phyloP scores from a whole-genome alignment of 2,797 vertebrate genomes.

The Squalus acanthias region DNA sequence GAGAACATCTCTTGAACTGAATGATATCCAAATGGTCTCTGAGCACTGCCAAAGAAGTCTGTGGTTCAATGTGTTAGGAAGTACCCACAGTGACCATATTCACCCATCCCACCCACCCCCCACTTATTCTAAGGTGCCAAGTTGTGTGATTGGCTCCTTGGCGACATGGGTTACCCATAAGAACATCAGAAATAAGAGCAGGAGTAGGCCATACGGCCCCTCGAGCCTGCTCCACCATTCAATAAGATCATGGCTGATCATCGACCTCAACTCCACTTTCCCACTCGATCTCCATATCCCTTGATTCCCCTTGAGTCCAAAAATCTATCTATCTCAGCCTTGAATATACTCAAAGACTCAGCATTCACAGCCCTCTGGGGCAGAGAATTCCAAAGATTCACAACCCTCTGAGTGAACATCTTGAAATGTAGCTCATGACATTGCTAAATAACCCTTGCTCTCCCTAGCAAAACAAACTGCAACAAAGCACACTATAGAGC shows the following conservation, averaged over 20 bases:
- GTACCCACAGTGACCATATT: not conserved
- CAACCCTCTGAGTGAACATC: not conserved
- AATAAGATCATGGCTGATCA: too few relatives aligned
- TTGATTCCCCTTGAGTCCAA: too few relatives aligned
- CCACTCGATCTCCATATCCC: too few relatives aligned
- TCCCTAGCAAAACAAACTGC: not conserved
- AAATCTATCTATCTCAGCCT: too few relatives aligned
- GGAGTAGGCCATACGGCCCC: too few relatives aligned
- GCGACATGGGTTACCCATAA: not conserved
- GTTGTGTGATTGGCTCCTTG: not conserved
- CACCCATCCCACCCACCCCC: too few relatives aligned
- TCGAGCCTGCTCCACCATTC: too few relatives aligned
- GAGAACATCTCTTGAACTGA: not conserved
- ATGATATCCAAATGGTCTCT: not conserved
- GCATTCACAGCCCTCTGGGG: too few relatives aligned
- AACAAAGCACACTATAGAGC: not conserved
- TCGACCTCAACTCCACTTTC: too few relatives aligned
- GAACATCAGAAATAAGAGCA: too few relatives aligned
- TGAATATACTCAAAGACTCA: too few relatives aligned
- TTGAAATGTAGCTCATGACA: not conserved
- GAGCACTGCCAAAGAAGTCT: not conserved
- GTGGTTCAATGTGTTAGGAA: not conserved
- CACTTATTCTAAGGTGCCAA: not conserved
- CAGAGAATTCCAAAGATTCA: too few relatives aligned
- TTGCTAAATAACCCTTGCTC: not conserved